Conservation (phyloP, 2,797 vertebrate genomes). For the Thaleichthys pacificus region DNA sequence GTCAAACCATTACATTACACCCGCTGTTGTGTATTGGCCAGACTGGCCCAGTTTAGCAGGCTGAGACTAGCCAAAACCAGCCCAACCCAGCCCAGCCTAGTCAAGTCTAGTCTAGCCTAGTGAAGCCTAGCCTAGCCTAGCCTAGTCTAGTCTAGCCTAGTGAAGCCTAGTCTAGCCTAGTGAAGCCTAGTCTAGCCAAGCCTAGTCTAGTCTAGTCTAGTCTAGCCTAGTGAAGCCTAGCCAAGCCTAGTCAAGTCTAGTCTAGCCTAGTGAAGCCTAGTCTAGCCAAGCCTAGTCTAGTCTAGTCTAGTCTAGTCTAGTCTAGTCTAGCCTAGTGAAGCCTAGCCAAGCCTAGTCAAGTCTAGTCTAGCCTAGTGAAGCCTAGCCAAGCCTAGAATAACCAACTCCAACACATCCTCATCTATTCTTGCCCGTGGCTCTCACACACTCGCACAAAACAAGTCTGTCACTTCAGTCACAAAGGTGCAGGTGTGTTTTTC, state of each 20-base stretch:
- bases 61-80: not conserved
- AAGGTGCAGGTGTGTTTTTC: constrained; percentile 69
- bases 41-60: not conserved
- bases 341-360: not conserved
- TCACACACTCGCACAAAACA: not conserved
- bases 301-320: constrained; percentile 4
- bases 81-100: not conserved
- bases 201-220: too few relatives aligned
- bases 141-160: too few relatives aligned
- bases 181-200: too few relatives aligned
- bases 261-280: not conserved
- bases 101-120: constrained; percentile 3
- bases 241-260: too few relatives aligned
- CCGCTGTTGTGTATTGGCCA: not conserved
- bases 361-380: constrained; percentile 1
- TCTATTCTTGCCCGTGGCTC: not conserved
- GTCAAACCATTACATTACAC: constrained; percentile 53
- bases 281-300: not conserved
- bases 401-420: not conserved
- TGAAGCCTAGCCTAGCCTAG: not conserved
- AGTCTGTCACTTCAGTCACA: constrained; percentile 20
- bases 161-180: not conserved
- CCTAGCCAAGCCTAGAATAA: not conserved
- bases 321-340: not conserved
- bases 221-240: not conserved